Percentiles rank a stretch among this genome's conserved stretches.
Conservation (phyloP, 2,797 vertebrate genomes). For the Limosa lapponica region DNA sequence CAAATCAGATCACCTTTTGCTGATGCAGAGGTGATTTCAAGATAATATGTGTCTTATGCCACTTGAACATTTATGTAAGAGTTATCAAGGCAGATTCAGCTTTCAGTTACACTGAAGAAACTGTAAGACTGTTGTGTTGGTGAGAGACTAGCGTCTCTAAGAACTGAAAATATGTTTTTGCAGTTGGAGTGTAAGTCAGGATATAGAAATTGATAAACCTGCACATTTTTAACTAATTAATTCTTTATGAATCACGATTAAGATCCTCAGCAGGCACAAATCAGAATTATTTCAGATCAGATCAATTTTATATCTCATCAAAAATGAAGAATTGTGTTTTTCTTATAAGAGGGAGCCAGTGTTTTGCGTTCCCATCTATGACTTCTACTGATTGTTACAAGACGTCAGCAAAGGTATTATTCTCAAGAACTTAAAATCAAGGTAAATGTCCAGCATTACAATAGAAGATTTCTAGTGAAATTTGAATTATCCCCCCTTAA, state of each 20-base stretch:
- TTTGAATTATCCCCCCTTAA: not conserved
- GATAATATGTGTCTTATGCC: not conserved
- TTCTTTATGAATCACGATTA: not conserved
- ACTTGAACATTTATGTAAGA: not conserved
- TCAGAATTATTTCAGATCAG: not conserved
- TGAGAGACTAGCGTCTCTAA: not conserved
- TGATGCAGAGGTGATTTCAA: not conserved
- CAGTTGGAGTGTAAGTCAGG: not conserved
- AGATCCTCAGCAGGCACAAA: not conserved
- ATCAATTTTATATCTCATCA: not conserved
- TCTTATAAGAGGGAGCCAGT: not conserved
- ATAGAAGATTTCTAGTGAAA: not conserved
- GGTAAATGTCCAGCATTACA: not conserved
- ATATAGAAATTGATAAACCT: not conserved
- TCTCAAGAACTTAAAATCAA: not conserved
- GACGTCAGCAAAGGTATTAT: not conserved
- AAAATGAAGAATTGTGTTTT: not conserved
- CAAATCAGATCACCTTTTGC: not conserved
- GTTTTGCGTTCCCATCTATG: not conserved
- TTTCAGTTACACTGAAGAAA: not conserved
- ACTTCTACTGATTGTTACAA: not conserved
- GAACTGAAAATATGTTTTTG: not conserved
- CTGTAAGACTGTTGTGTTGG: not conserved
- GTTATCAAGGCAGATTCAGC: not conserved
- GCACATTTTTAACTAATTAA: not conserved